Base-by-base conservation (phyloP, 2,113 vertebrate species). In the Pollachius pollachius region DNA sequence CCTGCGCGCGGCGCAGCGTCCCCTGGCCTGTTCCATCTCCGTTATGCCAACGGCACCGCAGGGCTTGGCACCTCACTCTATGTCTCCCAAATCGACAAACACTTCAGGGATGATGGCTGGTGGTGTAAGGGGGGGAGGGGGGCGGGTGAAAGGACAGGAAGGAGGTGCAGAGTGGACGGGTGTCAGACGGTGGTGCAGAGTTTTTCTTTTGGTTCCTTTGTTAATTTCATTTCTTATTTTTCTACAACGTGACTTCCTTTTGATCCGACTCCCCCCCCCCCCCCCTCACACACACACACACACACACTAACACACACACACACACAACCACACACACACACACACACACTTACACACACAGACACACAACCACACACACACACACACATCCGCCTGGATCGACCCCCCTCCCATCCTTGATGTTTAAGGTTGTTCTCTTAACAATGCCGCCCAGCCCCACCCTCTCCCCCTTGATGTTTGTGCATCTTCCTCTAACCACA, bases 11-110 rank as follows among this genome's bases (percentile, higher is more conserved):
- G 66, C 18, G 41, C 81, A 72, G 80, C 87, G 82, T 80, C 88
- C 84, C 23, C 56, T 37, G 12, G 70, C 21, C 59, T 67, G 73
- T 86, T 88, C 88, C 74, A 86, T 86, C 72, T 83, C 59, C 27
- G 69, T 76, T 81, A 67, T 78, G 81, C 79, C 37, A 11, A 41
- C 37, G 37, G 37, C 37, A 41, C 37, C 37, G 37, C 37, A 41
- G 37, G 74, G 72, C 67, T 59, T 78, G 80, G 76, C 76, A 69
- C 6, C 18, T 88, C 65, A 83, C 37, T 41, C 11, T 41, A 7
- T 11, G 37, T 41, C 37, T 41, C 37, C 37, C 37, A 11, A 41
- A 41, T 41, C 37, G 37, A 41, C 37, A 41, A 41, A 41, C 37
- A 41, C 37, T 41, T 41, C 37, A 6, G 37, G 37, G 37, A 41